phyloP scores from a whole-genome alignment of 2,888 invertebrate species.

The Ectemnius cavifrons region DNA sequence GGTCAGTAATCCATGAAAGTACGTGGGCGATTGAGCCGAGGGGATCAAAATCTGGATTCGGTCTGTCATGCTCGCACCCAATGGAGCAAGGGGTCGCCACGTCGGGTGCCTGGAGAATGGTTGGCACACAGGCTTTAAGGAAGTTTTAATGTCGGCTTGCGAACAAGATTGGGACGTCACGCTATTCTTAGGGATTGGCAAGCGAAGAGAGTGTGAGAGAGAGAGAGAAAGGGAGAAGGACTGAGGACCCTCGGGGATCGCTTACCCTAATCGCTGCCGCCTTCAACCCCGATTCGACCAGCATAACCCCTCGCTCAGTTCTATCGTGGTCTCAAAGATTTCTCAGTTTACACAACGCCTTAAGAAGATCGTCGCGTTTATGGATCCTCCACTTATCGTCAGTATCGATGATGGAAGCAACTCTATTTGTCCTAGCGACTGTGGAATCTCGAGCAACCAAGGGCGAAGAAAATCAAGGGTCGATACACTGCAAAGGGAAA shows the following conservation, averaged over 20 bases:
- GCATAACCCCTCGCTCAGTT: slow-evolving; percentile 18
- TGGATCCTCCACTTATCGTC: slow-evolving; percentile 18
- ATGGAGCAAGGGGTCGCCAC: slow-evolving; percentile 6
- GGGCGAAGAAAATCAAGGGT: neutral
- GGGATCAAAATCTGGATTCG: slow-evolving; percentile 37
- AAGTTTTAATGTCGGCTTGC: slow-evolving; percentile 64
- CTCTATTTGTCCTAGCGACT: neutral
- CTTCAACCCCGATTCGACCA: slow-evolving; percentile 48
- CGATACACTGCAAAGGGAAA: neutral
- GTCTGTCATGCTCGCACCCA: slow-evolving; percentile 14
- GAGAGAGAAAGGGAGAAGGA: slow-evolving; percentile 11
- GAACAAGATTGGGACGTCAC: slow-evolving; percentile 58
- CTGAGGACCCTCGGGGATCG: slow-evolving; percentile 58
- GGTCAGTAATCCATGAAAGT: slow-evolving; percentile 43
- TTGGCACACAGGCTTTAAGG: slow-evolving; percentile 33
- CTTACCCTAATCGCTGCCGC: slow-evolving; percentile 64
- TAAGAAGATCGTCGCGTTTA: slow-evolving; percentile 33
- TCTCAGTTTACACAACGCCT: slow-evolving; percentile 50
- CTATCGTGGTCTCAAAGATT: slow-evolving; percentile 24
- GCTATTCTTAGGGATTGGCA: neutral
- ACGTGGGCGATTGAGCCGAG: slow-evolving; percentile 33
- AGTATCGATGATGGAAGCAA: slow-evolving; percentile 16
- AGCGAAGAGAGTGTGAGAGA: neutral
- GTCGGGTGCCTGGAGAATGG: slow-evolving; percentile 26
- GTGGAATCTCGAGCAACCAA: neutral